Conservation (phyloP, 1,140 invertebrate genomes). For the Bombus affinis region DNA sequence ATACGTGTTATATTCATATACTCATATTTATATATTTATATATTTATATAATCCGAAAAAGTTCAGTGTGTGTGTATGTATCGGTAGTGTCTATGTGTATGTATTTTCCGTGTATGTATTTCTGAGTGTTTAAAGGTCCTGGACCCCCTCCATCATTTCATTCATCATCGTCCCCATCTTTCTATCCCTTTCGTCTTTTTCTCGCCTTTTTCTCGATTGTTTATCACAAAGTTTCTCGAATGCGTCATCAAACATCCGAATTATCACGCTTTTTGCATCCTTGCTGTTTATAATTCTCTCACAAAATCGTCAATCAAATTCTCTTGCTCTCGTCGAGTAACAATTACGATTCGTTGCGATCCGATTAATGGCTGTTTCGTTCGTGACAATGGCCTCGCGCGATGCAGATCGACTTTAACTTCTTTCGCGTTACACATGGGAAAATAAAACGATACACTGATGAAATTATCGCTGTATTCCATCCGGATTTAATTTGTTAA, state of each 20-base stretch:
- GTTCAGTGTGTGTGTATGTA: conserved; percentile 49
- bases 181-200: conserved; percentile 30
- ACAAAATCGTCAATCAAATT: background rate
- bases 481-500: too few species aligned
- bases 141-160: conserved; percentile 10
- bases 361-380: background rate
- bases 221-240: conserved; percentile 56
- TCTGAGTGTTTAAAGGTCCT: conserved; percentile 24
- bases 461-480: background rate
- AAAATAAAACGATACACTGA: background rate
- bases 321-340: background rate
- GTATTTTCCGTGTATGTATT: background rate
- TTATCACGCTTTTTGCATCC: background rate
- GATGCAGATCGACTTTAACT: background rate
- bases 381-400: background rate
- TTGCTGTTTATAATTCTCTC: background rate
- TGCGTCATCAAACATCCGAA: background rate
- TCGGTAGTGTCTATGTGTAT: background rate
- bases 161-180: background rate
- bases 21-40: conserved; percentile 58
- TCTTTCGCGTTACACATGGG: background rate
- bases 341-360: background rate
- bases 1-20: conserved; percentile 52
- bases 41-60: conserved; percentile 76
- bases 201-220: conserved; percentile 55